phyloP scores from a whole-genome alignment of 2,797 vertebrate genomes.

The Chelonia mydas region DNA sequence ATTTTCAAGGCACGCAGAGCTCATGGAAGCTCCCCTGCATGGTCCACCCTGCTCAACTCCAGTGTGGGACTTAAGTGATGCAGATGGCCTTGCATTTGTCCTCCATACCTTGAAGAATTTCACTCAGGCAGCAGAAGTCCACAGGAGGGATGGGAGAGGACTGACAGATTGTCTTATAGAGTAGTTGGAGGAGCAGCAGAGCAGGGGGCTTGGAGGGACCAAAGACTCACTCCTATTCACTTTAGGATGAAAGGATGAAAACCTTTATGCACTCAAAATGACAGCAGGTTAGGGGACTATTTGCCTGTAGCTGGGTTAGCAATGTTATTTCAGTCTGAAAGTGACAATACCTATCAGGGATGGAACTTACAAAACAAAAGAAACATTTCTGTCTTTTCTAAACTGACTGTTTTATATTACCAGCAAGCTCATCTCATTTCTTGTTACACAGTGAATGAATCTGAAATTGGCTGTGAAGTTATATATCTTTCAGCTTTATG shows the following conservation, averaged over 20 bases:
- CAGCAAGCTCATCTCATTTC: background rate
- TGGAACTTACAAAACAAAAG: constrained; percentile 11
- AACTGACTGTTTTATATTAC: background rate
- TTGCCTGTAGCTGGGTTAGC: background rate
- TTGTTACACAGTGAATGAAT: background rate
- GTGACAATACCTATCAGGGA: background rate
- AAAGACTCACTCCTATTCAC: background rate
- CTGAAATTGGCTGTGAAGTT: constrained; percentile 3
- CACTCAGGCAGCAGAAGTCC: constrained; percentile 8
- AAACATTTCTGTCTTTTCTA: background rate
- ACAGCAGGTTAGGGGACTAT: background rate
- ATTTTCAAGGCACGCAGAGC: background rate
- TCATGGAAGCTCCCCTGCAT: background rate
- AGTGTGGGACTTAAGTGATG: background rate
- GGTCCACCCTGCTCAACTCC: background rate
- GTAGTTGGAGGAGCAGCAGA: background rate
- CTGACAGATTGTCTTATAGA: background rate
- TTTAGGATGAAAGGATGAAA: background rate
- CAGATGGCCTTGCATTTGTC: background rate
- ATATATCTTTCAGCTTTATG: background rate
- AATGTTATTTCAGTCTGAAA: background rate
- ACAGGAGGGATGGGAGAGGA: background rate
- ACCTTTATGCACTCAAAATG: background rate
- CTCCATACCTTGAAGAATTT: background rate
- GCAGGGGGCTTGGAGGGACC: background rate